Conservation (phyloP, 2,797 vertebrate genomes). For the Lithobates sylvaticus region DNA sequence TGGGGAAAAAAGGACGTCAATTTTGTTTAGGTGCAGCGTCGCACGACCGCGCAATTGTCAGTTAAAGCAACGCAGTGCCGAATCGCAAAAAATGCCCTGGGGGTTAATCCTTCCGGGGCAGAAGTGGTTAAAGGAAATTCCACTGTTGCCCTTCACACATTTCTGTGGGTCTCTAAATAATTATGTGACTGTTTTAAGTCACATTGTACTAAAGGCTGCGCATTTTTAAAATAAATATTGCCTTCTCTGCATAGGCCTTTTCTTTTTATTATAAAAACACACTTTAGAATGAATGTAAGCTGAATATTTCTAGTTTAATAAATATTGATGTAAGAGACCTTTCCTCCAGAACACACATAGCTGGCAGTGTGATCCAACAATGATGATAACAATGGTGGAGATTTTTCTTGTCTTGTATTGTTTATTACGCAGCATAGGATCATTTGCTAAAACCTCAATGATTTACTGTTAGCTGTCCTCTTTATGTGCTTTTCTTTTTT, state of each 20-base stretch:
- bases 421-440: neutral
- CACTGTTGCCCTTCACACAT: too few relatives aligned
- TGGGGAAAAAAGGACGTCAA: too few relatives aligned
- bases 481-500: too few relatives aligned
- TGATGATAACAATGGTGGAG: neutral
- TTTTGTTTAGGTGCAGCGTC: too few relatives aligned
- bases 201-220: neutral
- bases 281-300: neutral
- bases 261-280: neutral
- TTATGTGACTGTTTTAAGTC: neutral
- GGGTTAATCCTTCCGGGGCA: too few relatives aligned
- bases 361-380: neutral
- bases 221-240: slow-evolving; percentile 29
- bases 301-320: slow-evolving; percentile 14
- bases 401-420: neutral
- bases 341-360: neutral
- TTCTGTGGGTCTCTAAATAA: too few relatives aligned
- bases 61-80: too few relatives aligned
- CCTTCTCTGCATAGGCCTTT: neutral
- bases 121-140: too few relatives aligned
- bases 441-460: neutral
- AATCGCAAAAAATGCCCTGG: too few relatives aligned
- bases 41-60: too few relatives aligned
- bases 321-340: slow-evolving; percentile 46
- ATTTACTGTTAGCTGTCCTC: neutral